Base-by-base conservation (phyloP, 2,113 vertebrate genomes). In the Myocastor coypus region DNA sequence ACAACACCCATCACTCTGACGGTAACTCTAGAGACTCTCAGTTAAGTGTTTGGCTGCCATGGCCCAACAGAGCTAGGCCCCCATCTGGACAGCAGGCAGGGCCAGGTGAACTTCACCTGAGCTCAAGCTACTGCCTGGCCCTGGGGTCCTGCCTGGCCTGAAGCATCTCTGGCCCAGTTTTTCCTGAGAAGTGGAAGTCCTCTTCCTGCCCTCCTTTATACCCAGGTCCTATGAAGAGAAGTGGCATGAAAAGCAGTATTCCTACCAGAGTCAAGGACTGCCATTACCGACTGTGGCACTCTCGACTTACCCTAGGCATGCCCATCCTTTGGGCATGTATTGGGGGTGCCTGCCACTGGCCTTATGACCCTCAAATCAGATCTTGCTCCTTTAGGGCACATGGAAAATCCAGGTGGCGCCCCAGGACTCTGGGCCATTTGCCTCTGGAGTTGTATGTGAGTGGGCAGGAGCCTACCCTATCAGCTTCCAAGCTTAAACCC, bases 211-310 rank as follows among this genome's bases (percentile, higher is more conserved):
- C 1, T 34, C 50, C 22, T 1, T 9, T 61, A 3, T 3, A 40
- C 5, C 20, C 50, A 2, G 11, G 28, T 6, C 1, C 12, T 16
- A 50, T 40, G 16, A 1, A 30, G 77, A 91, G 34, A 37, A 30
- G 20, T 0, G 0, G 11, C 22, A 14, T 0, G 9, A 20, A 30
- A 26, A 0, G n/a, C 26, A 6, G 0, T 2, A 9, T 12, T 2
- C 19, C 7, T 19, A 40, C 34, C 61, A 28, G 28, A 26, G 22
- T 7, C 5, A 78, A 32, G 57, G 66, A 40, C 42, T 5, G 1
- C 4, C 8, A n/a, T 55, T 6, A 0, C 17, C 14, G 40, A 13
- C 3, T 1, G 1, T 0, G 5, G 28, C 1, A 2, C 63, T 57
- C 55, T 30, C 26, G 34, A 55, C 40, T 77, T 26, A 11, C 12